phyloP scores from a whole-genome alignment of 2,888 invertebrate species.

The Atethmia centrago region DNA sequence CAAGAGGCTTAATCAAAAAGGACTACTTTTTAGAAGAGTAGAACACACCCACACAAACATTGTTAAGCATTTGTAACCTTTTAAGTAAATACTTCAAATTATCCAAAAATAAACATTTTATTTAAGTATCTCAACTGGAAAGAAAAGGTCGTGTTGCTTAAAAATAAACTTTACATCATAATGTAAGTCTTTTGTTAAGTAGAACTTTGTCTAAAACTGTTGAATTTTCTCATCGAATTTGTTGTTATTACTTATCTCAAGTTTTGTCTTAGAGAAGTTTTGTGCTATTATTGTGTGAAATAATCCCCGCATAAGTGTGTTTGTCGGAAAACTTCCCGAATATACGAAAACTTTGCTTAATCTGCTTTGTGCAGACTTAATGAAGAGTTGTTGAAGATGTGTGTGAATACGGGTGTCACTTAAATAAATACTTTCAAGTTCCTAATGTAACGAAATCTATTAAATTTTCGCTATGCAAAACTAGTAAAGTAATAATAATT shows the following conservation, averaged over 20 bases:
- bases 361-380: not conserved
- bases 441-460: not conserved
- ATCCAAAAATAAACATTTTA: not conserved
- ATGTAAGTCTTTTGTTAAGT: no score
- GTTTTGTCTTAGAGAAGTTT: not conserved
- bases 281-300: conserved; percentile 15
- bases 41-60: not conserved
- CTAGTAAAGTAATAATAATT: not conserved
- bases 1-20: not conserved
- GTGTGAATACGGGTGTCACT: conserved; percentile 1
- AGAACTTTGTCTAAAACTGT: not conserved
- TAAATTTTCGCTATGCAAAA: not conserved
- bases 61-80: not conserved
- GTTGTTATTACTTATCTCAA: not conserved
- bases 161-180: not conserved
- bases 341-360: conserved; percentile 15
- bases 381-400: not conserved
- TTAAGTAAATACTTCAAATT: not conserved
- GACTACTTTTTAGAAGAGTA: not conserved
- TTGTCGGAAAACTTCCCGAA: conserved; percentile 7
- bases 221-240: not conserved
- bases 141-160: not conserved
- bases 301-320: conserved; percentile 9
- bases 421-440: not conserved
- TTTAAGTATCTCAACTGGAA: no score